Evolutionary conservation across 2,113 vertebrate genomes (phyloP).

Genomic region (Ciconia boyciana): DNA sequence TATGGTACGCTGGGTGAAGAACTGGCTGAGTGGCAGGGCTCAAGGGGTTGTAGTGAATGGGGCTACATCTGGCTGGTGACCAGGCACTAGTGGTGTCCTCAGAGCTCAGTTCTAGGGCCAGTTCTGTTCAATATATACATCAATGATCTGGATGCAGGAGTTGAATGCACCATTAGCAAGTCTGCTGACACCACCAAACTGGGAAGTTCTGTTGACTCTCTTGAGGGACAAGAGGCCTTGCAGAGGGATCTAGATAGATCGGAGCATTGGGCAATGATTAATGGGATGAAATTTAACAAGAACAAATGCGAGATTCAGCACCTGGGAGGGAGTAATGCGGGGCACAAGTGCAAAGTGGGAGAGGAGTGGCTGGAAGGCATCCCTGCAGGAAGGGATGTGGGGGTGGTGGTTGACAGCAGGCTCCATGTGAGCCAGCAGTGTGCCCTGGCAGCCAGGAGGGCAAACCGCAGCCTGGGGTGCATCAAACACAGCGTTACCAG

Average conservation of each 20-base stretch:
- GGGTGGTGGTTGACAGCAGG: neutral
- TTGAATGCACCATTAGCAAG: neutral
- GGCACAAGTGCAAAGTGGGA: neutral
- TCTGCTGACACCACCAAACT: no score
- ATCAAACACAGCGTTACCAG: no score
- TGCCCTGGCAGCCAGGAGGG: neutral
- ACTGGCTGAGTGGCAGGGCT: neutral
- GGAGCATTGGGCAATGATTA: rapidly evolving
- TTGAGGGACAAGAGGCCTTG: rapidly evolving
- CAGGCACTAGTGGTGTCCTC: rapidly evolving
- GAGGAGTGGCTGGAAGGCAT: neutral
- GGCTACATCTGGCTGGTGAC: neutral
- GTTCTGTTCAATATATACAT: neutral
- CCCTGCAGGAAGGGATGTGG: neutral
- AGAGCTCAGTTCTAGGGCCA: neutral
- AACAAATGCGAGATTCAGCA: neutral
- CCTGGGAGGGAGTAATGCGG: rapidly evolving
- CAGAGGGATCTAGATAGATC: neutral
- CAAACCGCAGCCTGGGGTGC: neutral
- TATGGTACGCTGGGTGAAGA: rapidly evolving
- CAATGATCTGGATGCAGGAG: neutral
- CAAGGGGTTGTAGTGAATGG: neutral
- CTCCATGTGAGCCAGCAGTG: neutral
- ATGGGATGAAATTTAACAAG: neutral
- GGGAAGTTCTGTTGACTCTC: neutral